A percentile compares a stretch with the other conserved stretches of the same genome.
Conservation (phyloP, 37 sponge, comb jelly and placozoan genomes). For the Halisarca cf. caerulea region DNA sequence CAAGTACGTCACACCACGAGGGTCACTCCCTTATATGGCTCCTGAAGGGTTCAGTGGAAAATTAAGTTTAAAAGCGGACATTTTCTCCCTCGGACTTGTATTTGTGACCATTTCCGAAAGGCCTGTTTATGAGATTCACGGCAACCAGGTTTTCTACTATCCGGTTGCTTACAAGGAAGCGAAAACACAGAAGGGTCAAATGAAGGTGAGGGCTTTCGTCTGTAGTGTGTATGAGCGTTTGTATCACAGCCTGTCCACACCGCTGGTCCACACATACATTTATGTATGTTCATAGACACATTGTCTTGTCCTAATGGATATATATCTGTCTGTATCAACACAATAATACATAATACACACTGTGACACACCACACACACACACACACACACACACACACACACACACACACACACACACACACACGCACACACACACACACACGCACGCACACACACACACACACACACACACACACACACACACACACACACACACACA, state of each 20-base stretch:
- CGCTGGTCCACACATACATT: too few species aligned
- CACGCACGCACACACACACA: not conserved
- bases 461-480: not conserved
- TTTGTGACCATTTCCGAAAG: slow-evolving; percentile 12
- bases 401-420: not conserved
- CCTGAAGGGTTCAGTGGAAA: slow-evolving; percentile 27
- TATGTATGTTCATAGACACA: too few species aligned
- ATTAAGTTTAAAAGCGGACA: slow-evolving; percentile 22
- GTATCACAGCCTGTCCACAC: too few species aligned
- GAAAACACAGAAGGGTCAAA: slow-evolving; percentile 1
- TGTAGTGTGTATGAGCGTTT: too few species aligned
- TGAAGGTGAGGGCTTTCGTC: slow-evolving; percentile 14
- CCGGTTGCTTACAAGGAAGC: slow-evolving; percentile 10
- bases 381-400: not conserved
- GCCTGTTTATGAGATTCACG: slow-evolving; percentile 22
- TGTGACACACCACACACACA: not conserved
- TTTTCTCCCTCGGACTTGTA: slow-evolving; percentile 18
- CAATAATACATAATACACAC: not conserved
- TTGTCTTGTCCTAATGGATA: not conserved
- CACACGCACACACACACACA: not conserved
- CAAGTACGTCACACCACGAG: slow-evolving; percentile 20
- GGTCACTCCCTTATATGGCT: slow-evolving; percentile 18
- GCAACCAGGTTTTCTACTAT: slow-evolving; percentile 16
- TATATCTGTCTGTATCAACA: not conserved
- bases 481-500: too few species aligned